Evolutionary conservation across 2,113 vertebrate genomes (phyloP).

Genomic region (Tachysurus fulvidraco): DNA sequence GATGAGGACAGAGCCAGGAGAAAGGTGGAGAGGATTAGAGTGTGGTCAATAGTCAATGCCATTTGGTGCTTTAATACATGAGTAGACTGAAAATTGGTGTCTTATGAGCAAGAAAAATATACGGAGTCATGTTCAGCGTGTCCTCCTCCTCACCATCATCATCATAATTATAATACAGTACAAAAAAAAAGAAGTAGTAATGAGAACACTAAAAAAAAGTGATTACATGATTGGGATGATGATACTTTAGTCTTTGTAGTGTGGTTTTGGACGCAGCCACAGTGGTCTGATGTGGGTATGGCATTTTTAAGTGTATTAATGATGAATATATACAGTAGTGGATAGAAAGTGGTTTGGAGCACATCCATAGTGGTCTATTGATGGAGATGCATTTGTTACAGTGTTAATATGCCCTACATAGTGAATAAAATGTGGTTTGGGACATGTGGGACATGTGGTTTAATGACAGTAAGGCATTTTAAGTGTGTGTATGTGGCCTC

Average conservation of each 20-base stretch:
- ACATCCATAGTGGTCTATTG: background rate
- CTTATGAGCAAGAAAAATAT: background rate
- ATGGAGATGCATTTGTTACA: background rate
- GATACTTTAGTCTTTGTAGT: too few species aligned
- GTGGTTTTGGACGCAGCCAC: background rate
- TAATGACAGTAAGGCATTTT: background rate
- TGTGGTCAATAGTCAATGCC: background rate
- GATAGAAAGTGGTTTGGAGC: background rate
- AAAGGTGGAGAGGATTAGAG: background rate
- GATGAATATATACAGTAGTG: background rate
- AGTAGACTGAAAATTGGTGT: background rate
- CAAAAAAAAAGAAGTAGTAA: background rate
- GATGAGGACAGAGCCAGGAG: background rate
- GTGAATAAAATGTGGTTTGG: background rate
- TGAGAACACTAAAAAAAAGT: too few species aligned
- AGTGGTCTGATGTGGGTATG: background rate
- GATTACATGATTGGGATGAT: background rate
- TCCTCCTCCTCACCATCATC: background rate
- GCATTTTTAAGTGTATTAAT: background rate
- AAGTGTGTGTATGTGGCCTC: background rate
- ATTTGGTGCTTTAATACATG: background rate
- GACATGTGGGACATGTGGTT: background rate
- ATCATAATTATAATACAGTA: background rate
- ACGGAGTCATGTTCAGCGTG: slow-evolving; percentile 11
- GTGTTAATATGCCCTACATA: background rate